Evolutionary conservation across 30 jellyfish, hydroid and myxozoan genomes (phyloP).

Genomic region (Pelagia noctiluca): DNA sequence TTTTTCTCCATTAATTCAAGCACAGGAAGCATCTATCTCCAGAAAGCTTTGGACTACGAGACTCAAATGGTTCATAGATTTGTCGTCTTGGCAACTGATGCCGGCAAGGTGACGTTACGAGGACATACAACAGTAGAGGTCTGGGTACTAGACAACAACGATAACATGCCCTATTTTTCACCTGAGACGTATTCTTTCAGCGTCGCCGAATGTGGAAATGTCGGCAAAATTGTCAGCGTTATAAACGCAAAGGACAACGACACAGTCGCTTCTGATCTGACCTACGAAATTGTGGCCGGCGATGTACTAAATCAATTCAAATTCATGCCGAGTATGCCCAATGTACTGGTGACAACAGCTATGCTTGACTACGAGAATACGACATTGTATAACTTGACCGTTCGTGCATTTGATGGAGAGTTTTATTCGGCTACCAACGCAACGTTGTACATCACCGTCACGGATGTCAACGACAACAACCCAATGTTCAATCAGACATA

Average conservation of each 20-base stretch:
- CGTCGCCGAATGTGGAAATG: slow-evolving; percentile 73
- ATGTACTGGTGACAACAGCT: slow-evolving; percentile 15
- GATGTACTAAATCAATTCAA: slow-evolving; percentile 18
- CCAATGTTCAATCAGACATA: slow-evolving; percentile 70
- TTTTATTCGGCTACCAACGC: slow-evolving; percentile 63
- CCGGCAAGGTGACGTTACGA: slow-evolving; percentile 43
- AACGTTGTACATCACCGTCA: slow-evolving; percentile 49
- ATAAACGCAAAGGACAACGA: slow-evolving; percentile 79
- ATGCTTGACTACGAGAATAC: slow-evolving; percentile 70
- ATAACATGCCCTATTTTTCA: slow-evolving; percentile 72
- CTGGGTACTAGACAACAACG: slow-evolving; percentile 71
- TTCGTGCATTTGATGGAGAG: slow-evolving; percentile 68
- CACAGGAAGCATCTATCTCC: slow-evolving; percentile 74
- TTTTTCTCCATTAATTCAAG: slow-evolving; percentile 65
- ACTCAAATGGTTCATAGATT: slow-evolving; percentile 36
- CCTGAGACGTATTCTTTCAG: slow-evolving; percentile 53
- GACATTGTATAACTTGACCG: slow-evolving; percentile 39
- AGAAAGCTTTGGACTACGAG: slow-evolving; percentile 76
- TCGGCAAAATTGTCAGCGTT: slow-evolving; percentile 44
- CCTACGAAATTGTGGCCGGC: slow-evolving; percentile 48
- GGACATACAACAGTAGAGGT: slow-evolving; percentile 73
- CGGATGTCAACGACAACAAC: slow-evolving; percentile 81
- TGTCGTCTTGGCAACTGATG: slow-evolving; percentile 81
- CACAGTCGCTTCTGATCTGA: slow-evolving; percentile 19
- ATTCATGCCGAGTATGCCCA: slow-evolving; percentile 17